Conservation (phyloP, 2,797 vertebrate genomes). For the Oreochromis grahami region DNA sequence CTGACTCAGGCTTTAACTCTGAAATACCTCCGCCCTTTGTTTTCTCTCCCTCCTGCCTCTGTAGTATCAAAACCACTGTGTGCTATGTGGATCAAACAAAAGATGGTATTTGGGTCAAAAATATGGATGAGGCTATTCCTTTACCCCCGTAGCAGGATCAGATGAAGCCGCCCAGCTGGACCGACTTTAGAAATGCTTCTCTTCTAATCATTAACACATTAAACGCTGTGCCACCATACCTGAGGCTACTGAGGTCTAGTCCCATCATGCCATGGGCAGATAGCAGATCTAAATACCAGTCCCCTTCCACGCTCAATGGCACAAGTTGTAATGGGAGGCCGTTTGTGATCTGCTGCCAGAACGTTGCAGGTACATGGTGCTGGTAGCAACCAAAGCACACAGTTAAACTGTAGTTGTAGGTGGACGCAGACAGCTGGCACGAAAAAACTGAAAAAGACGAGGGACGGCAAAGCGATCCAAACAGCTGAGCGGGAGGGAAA, state of each 20-base stretch:
- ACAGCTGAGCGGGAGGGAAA: not conserved
- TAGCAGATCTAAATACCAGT: conserved; percentile 12
- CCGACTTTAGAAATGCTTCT: conserved; percentile 1
- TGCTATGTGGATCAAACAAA: conserved; percentile 41
- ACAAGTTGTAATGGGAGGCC: conserved; percentile 8
- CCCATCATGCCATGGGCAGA: conserved; percentile 30
- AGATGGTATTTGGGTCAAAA: conserved; percentile 19
- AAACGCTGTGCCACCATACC: conserved; percentile 38
- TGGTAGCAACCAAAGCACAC: conserved; percentile 15
- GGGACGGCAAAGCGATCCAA: not conserved
- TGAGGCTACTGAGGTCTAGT: conserved; percentile 35
- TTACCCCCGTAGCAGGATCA: not conserved
- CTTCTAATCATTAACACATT: conserved; percentile 13
- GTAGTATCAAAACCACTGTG: conserved; percentile 40
- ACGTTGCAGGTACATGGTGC: not conserved
- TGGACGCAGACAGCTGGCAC: not conserved
- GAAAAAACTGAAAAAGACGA: not conserved
- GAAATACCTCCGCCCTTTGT: conserved; percentile 76
- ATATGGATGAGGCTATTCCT: not conserved
- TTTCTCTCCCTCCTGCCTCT: conserved; percentile 57
- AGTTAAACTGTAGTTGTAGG: not conserved
- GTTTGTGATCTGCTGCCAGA: conserved; percentile 23
- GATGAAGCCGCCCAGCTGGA: not conserved
- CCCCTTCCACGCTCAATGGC: not conserved
- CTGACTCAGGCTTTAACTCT: conserved; percentile 75